These are phyloP conservation scores for Mionectes olivaceus DNA, from an alignment of 2,797 vertebrate genomes.

Conservation along the genomic window DNA sequence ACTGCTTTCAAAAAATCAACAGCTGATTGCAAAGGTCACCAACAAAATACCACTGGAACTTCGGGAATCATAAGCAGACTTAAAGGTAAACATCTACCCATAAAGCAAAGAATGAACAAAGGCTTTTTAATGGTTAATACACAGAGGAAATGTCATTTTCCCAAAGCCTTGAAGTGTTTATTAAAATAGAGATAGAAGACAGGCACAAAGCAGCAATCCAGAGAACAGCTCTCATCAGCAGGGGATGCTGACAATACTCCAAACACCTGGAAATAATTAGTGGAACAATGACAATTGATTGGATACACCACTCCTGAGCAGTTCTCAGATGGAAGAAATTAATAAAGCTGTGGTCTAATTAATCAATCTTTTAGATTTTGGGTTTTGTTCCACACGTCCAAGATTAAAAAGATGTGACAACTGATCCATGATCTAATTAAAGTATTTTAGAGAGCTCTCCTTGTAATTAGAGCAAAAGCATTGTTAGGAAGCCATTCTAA, in stretches of 20 bases:
- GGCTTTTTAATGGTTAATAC: not conserved
- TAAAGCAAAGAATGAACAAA: not conserved
- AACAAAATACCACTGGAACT: not conserved
- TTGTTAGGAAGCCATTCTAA: not conserved
- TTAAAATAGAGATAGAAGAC: not conserved
- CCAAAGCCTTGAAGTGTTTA: not conserved
- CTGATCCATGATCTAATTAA: not conserved
- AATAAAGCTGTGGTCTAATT: not conserved
- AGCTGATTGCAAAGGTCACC: not conserved
- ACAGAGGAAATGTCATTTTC: not conserved
- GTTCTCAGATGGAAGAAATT: not conserved
- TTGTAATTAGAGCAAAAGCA: not conserved
- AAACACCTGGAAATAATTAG: constrained; percentile 7
- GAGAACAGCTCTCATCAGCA: not conserved
- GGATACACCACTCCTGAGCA: not conserved
- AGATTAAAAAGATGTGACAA: not conserved
- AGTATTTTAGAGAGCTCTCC: not conserved
- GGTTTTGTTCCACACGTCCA: not conserved
- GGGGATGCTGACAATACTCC: not conserved
- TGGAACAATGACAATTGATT: not conserved
- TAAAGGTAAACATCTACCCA: not conserved
- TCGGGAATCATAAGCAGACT: not conserved
- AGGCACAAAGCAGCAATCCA: not conserved
- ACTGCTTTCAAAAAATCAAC: not conserved
- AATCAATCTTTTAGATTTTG: not conserved